These are phyloP conservation scores for Eurytoma californica DNA, from an alignment of 2,888 invertebrate species.

Conservation along the genomic window DNA sequence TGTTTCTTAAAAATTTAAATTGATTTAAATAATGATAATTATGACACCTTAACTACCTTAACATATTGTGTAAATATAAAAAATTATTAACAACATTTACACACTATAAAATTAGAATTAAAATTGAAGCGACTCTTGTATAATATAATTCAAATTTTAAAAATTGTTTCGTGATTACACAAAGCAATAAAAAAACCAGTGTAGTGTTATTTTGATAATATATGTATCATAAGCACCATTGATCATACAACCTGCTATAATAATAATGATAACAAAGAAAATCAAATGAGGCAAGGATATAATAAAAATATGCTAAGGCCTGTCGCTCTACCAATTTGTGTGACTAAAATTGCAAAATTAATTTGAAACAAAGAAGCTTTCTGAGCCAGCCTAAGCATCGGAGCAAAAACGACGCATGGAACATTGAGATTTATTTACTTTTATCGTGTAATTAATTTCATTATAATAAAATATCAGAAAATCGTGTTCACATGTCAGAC, in stretches of 20 bases:
- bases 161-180: conserved; percentile 12
- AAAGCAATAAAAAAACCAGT: conserved; percentile 14
- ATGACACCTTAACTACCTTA: background rate
- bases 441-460: conserved; percentile 20
- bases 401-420: conserved; percentile 53
- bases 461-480: conserved; percentile 4
- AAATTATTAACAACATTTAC: conserved; percentile 13
- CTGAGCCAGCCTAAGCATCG: conserved; percentile 63
- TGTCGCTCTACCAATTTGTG: conserved; percentile 61
- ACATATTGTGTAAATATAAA: conserved; percentile 30
- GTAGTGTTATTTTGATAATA: conserved; percentile 44
- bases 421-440: conserved; percentile 48
- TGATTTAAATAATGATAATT: conserved; percentile 1
- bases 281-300: conserved; percentile 35
- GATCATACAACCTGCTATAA: conserved; percentile 53
- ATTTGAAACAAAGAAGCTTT: conserved; percentile 66
- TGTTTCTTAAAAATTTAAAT: background rate
- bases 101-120: conserved; percentile 20
- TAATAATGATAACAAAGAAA: conserved; percentile 6
- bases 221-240: conserved; percentile 53
- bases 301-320: conserved; percentile 61
- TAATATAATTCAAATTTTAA: conserved; percentile 34
- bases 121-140: conserved; percentile 19
- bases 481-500: conserved; percentile 41
- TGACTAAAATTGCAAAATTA: conserved; percentile 65